phyloP scores from a whole-genome alignment of 2,113 vertebrate genomes.

The Oncorhynchus gorbuscha region DNA sequence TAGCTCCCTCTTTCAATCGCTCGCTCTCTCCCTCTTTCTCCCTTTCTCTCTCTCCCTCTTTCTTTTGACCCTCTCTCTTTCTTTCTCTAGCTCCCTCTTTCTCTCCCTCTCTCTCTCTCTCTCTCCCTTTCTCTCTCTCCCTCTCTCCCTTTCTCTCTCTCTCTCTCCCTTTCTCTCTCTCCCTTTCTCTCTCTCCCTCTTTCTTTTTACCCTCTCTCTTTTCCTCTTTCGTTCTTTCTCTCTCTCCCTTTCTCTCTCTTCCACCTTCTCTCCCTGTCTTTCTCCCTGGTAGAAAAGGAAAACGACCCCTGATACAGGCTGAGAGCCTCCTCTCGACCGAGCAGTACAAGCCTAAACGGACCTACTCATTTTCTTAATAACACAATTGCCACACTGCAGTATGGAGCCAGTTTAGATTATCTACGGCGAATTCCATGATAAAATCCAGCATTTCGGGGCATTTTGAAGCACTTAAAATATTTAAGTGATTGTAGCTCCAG shows the following conservation, averaged over 20 bases:
- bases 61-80: too few relatives aligned
- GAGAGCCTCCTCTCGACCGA: conserved; percentile 8
- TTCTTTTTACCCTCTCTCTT: neutral
- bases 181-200: neutral
- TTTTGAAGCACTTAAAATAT: conserved; percentile 63
- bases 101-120: too few relatives aligned
- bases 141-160: too few relatives aligned
- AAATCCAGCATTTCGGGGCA: conserved; percentile 60
- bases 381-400: conserved; percentile 56
- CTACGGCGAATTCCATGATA: conserved; percentile 66
- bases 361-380: conserved; percentile 53
- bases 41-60: too few relatives aligned
- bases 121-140: too few relatives aligned
- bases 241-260: conserved; percentile 4
- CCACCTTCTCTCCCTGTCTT: conserved; percentile 12
- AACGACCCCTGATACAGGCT: conserved; percentile 5
- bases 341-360: neutral
- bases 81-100: too few relatives aligned
- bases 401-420: conserved; percentile 64
- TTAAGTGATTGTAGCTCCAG: conserved; percentile 68
- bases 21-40: too few relatives aligned
- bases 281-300: conserved; percentile 3
- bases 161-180: neutral
- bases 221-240: neutral
- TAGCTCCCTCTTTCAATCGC: too few relatives aligned